Percentiles rank a stretch among this genome's conserved stretches.
Evolutionary conservation across 2,888 invertebrate genomes (phyloP).

Genomic region (Chrysotoxum bicinctum): DNA sequence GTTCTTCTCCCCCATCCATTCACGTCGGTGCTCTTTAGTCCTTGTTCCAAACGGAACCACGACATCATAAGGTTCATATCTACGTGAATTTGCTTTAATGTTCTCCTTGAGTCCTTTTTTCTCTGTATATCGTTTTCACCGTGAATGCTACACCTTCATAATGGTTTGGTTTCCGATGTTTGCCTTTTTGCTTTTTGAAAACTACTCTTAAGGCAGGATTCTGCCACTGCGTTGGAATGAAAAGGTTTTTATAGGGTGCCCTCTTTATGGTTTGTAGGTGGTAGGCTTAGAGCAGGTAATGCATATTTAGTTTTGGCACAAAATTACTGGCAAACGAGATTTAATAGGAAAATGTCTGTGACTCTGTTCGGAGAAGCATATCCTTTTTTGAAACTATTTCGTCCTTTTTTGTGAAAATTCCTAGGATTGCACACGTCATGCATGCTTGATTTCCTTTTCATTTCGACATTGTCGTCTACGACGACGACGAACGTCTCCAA

Average conservation of each 20-base stretch:
- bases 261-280: neutral
- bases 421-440: slow-evolving; percentile 66
- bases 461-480: slow-evolving; percentile 19
- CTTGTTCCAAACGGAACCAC: neutral
- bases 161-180: slow-evolving; percentile 17
- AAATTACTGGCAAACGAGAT: slow-evolving; percentile 47
- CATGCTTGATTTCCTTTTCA: slow-evolving; percentile 70
- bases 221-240: neutral
- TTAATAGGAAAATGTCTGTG: slow-evolving; percentile 68
- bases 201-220: neutral
- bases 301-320: slow-evolving; percentile 23
- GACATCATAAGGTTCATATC: slow-evolving; percentile 31
- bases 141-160: neutral
- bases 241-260: neutral
- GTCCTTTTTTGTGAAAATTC: slow-evolving; percentile 36
- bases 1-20: neutral
- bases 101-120: slow-evolving; percentile 31
- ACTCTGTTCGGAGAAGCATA: slow-evolving; percentile 18
- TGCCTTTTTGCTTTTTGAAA: slow-evolving; percentile 5
- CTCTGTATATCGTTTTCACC: neutral
- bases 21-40: neutral
- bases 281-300: slow-evolving; percentile 52
- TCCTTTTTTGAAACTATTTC: slow-evolving; percentile 33
- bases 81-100: slow-evolving; percentile 41
- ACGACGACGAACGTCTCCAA: slow-evolving; percentile 28